A percentile compares a stretch with the other conserved stretches of the same genome.
Evolutionary conservation across 92 coral and sea anemone genomes (phyloP).

Genomic region (Pocillopora grandis): DNA sequence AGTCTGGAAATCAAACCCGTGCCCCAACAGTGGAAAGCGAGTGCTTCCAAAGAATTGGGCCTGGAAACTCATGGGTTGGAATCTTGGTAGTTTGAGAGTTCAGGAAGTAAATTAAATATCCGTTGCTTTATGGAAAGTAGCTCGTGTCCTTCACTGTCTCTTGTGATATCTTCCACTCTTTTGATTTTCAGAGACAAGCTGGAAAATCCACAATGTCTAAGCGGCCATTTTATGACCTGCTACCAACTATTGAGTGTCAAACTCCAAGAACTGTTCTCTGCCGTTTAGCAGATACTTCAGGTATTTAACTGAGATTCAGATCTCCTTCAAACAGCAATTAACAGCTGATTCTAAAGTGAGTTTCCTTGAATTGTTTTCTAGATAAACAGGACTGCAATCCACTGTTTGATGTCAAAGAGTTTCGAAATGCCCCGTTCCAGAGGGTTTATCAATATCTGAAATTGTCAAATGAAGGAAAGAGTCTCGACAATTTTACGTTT

Average conservation of each 20-base stretch:
- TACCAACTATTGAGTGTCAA: constrained; percentile 60
- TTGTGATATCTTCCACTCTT: too few species aligned
- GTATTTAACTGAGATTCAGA: neutral
- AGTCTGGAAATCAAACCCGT: too few species aligned
- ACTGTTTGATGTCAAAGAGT: constrained; percentile 62
- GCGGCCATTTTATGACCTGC: constrained; percentile 49
- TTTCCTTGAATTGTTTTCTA: neutral
- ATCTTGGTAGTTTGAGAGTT: too few species aligned
- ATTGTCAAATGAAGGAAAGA: constrained; percentile 35
- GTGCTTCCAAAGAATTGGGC: too few species aligned
- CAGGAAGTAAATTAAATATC: too few species aligned
- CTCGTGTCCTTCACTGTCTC: too few species aligned
- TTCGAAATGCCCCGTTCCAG: constrained; percentile 64
- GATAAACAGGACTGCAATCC: constrained; percentile 30
- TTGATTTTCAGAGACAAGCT: constrained; percentile 7
- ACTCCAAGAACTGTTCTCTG: constrained; percentile 54
- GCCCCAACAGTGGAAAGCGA: too few species aligned
- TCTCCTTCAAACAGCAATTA: neutral
- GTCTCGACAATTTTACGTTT: constrained; percentile 61
- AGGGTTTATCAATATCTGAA: constrained; percentile 71
- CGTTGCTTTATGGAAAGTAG: too few species aligned
- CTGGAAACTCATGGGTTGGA: too few species aligned
- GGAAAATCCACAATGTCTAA: neutral
- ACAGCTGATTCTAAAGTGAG: too few species aligned
- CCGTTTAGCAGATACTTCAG: neutral